phyloP scores from a whole-genome alignment of 2,797 vertebrate species.

The Falco cherrug region DNA sequence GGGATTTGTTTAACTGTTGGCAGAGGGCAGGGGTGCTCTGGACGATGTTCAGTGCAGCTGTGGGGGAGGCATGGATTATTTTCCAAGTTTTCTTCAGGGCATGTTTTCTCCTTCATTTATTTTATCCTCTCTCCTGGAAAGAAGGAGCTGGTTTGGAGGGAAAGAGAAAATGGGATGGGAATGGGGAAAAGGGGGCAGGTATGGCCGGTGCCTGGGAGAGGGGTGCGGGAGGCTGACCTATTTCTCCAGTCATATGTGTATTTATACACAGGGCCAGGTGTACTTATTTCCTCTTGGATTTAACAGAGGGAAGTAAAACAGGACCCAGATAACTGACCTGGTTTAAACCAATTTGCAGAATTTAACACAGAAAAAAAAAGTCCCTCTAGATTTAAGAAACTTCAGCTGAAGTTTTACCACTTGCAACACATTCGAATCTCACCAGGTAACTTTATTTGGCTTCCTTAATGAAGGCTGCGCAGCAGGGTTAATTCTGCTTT shows the following conservation, averaged over 20 bases:
- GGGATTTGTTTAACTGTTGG: rapidly evolving
- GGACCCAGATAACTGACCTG: constrained; percentile 59
- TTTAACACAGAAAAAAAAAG: neutral
- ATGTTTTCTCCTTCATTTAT: neutral
- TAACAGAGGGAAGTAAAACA: neutral
- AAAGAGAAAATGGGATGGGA: neutral
- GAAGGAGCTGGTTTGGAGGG: neutral
- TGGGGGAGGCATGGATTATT: rapidly evolving
- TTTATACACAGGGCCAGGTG: neutral
- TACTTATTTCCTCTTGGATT: neutral
- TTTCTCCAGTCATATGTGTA: neutral
- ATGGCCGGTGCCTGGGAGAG: rapidly evolving
- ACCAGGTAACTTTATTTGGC: constrained; percentile 63
- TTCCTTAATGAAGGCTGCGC: constrained; percentile 51
- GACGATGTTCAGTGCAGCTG: neutral
- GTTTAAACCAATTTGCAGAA: constrained; percentile 19
- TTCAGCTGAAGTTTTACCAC: constrained; percentile 45
- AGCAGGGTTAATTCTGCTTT: constrained; percentile 19
- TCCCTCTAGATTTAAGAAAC: constrained; percentile 33
- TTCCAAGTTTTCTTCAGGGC: neutral
- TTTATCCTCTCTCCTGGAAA: neutral
- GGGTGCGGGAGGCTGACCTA: neutral
- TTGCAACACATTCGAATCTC: constrained; percentile 51
- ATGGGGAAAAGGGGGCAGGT: neutral
- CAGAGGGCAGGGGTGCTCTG: neutral